Percentiles rank a stretch among this genome's conserved stretches.
Evolutionary conservation across 2,113 vertebrate species (phyloP).

Genomic region (Aspiorhynchus laticeps): DNA sequence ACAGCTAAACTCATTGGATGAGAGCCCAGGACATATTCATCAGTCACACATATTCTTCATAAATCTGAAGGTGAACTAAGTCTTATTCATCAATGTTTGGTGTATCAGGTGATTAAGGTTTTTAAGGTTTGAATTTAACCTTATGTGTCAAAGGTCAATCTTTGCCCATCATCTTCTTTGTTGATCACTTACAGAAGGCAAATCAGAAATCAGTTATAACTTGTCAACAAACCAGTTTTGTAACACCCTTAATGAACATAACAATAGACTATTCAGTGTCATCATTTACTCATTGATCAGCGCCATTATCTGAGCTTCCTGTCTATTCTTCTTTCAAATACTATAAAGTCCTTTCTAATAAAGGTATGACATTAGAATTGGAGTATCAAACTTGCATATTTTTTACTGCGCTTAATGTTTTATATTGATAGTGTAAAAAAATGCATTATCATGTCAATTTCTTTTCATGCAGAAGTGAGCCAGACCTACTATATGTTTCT

Average conservation of each 20-base stretch:
- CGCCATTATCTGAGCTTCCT: background rate
- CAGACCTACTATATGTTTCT: background rate
- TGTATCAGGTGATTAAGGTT: background rate
- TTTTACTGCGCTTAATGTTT: background rate
- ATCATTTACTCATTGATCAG: background rate
- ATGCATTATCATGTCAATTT: background rate
- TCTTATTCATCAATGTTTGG: background rate
- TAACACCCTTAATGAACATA: background rate
- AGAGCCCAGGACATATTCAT: background rate
- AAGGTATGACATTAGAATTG: background rate
- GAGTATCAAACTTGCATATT: background rate
- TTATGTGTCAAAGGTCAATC: background rate
- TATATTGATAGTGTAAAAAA: background rate
- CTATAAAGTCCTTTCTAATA: background rate
- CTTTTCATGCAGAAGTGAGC: no score
- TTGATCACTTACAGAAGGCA: background rate
- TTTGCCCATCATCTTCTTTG: background rate
- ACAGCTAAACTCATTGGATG: background rate
- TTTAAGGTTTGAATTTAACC: constrained; percentile 5
- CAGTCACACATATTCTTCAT: background rate
- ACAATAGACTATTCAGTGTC: background rate
- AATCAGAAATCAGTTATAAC: background rate
- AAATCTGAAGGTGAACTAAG: background rate
- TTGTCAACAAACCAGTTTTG: constrained; percentile 3
- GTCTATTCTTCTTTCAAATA: background rate